Evolutionary conservation across 53 echinoderm and acorn worm species (phyloP).

Genomic region (Apostichopus leukothele): DNA sequence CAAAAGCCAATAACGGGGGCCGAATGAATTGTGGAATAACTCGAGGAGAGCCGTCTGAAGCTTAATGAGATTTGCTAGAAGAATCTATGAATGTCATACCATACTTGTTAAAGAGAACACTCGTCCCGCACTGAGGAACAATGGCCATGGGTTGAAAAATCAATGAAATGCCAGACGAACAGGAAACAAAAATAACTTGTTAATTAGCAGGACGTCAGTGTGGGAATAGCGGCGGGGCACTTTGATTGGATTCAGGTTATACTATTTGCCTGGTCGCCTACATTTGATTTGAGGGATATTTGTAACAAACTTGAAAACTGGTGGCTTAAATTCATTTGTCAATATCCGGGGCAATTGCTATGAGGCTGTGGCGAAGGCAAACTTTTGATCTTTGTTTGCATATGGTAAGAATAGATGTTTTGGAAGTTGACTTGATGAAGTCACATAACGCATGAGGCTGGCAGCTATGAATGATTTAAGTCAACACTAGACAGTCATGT

Average conservation of each 20-base stretch:
- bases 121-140: conserved; percentile 28
- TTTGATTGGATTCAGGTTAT: conserved; percentile 33
- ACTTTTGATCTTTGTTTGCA: conserved; percentile 19
- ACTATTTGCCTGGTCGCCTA: conserved; percentile 1
- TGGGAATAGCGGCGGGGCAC: conserved; percentile 24
- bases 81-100: conserved; percentile 47
- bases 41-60: conserved; percentile 18
- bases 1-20: conserved; percentile 46
- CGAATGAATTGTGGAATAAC: conserved; percentile 45
- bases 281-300: neutral
- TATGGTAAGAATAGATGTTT: conserved; percentile 30
- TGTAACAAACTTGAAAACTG: conserved; percentile 10
- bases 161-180: conserved; percentile 44
- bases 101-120: conserved; percentile 43
- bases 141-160: conserved; percentile 46
- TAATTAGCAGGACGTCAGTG: conserved; percentile 41
- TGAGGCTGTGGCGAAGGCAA: conserved; percentile 16
- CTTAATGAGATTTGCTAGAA: conserved; percentile 41
- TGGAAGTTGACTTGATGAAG: neutral
- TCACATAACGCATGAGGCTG: neutral
- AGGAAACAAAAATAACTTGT: conserved; percentile 47
- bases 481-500: neutral
- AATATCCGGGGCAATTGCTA: conserved; percentile 38
- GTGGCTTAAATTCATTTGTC: conserved; percentile 40
- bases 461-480: conserved; percentile 10